A percentile compares a stretch with the other conserved stretches of the same genome.
Evolutionary conservation across 1,140 invertebrate genomes (phyloP).

Genomic region (Pristionchus pacificus): DNA sequence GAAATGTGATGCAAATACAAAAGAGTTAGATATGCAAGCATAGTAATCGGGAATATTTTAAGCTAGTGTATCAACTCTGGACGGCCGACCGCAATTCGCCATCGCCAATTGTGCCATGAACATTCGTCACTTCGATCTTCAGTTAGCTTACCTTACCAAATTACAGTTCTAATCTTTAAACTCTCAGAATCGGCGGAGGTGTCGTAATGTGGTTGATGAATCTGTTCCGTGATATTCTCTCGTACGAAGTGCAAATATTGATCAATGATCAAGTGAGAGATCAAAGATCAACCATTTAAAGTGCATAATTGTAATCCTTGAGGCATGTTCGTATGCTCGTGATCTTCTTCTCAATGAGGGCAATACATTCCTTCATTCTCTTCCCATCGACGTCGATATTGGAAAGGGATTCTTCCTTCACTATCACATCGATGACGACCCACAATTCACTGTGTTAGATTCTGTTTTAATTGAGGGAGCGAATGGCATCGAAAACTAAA

Average conservation of each 20-base stretch:
- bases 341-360: slow-evolving; percentile 41
- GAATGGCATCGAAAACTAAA: background rate
- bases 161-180: too few species aligned
- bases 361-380: slow-evolving; percentile 40
- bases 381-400: slow-evolving; percentile 43
- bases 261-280: slow-evolving; percentile 46
- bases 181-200: slow-evolving; percentile 44
- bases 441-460: slow-evolving; percentile 34
- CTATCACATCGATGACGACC: slow-evolving; percentile 43
- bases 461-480: slow-evolving; percentile 5
- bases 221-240: slow-evolving; percentile 40
- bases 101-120: slow-evolving; percentile 32
- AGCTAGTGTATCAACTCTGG: slow-evolving; percentile 38
- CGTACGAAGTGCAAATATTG: slow-evolving; percentile 31
- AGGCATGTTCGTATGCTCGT: slow-evolving; percentile 43
- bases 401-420: slow-evolving; percentile 42
- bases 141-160: background rate
- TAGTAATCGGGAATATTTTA: slow-evolving; percentile 40
- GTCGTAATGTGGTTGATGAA: slow-evolving; percentile 53
- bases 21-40: slow-evolving; percentile 17
- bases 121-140: slow-evolving; percentile 38
- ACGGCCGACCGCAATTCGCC: slow-evolving; percentile 40
- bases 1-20: background rate
- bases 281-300: background rate
- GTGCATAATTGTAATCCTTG: slow-evolving; percentile 5